These are phyloP conservation scores for Sarcophaga variegata DNA, from an alignment of 2,888 invertebrate genomes.

Conservation along the genomic window DNA sequence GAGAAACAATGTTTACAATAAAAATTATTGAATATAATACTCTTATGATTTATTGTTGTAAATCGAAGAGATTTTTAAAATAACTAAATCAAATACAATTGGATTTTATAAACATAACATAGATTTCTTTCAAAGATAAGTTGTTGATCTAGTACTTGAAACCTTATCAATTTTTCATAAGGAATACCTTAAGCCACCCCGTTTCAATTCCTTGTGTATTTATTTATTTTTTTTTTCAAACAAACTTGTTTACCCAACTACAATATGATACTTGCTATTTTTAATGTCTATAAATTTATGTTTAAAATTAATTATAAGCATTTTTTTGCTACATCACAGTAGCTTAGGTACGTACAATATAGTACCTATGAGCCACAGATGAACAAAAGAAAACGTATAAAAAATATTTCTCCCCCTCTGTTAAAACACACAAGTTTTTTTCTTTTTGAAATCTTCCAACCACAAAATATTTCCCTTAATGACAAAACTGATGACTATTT, in stretches of 20 bases:
- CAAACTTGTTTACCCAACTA: not conserved
- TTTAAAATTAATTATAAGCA: constrained; percentile 47
- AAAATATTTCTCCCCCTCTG: constrained; percentile 14
- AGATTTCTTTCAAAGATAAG: not conserved
- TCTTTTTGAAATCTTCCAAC: constrained; percentile 5
- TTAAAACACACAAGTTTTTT: constrained; percentile 4
- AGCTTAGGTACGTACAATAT: constrained; percentile 4
- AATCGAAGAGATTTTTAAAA: not conserved
- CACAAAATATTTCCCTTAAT: constrained; percentile 48
- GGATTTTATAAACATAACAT: not conserved
- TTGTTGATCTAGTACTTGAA: not conserved
- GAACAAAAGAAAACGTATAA: not conserved
- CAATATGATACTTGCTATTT: constrained; percentile 42
- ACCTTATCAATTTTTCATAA: not conserved
- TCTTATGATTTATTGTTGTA: too few relatives aligned
- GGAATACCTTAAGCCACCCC: not conserved
- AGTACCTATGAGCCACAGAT: not conserved
- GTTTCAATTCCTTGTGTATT: not conserved
- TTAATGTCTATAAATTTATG: constrained; percentile 52
- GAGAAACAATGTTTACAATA: too few relatives aligned
- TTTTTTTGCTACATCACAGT: constrained; percentile 8
- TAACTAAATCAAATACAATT: not conserved
- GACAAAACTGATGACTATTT: constrained; percentile 54
- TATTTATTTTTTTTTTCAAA: not conserved
- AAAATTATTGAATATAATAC: too few relatives aligned